These are phyloP conservation scores for Cossypha caffra DNA, from an alignment of 2,797 vertebrate genomes.

Conservation along the genomic window DNA sequence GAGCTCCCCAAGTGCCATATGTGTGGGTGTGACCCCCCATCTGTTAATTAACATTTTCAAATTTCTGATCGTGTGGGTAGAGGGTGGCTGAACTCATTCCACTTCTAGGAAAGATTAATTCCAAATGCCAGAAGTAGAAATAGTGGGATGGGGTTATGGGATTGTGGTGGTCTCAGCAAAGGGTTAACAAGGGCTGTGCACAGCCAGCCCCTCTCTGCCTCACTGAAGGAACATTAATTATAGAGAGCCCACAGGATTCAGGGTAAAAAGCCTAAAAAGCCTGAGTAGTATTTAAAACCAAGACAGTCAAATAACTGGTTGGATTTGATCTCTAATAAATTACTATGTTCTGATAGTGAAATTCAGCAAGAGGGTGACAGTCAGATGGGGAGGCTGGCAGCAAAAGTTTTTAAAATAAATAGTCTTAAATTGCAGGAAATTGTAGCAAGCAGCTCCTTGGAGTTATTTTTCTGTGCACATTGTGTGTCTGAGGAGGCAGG, in stretches of 20 bases:
- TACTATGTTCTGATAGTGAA: constrained; percentile 44
- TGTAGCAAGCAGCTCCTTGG: constrained; percentile 30
- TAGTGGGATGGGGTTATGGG: background rate
- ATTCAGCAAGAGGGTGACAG: constrained; percentile 51
- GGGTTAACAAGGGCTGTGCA: constrained; percentile 39
- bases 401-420: constrained; percentile 68
- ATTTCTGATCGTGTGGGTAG: background rate
- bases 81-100: background rate
- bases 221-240: constrained; percentile 67
- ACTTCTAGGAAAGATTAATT: background rate
- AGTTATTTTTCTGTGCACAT: background rate
- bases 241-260: constrained; percentile 20
- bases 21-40: background rate
- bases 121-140: background rate
- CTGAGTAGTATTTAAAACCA: constrained; percentile 53
- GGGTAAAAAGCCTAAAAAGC: constrained; percentile 26
- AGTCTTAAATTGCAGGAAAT: constrained; percentile 68
- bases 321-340: constrained; percentile 69
- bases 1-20: background rate
- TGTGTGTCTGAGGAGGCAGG: constrained; percentile 18
- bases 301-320: constrained; percentile 70
- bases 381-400: constrained; percentile 47
- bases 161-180: background rate
- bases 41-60: background rate
- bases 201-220: background rate